Evolutionary conservation across 2,797 vertebrate species (phyloP), one percentile per base, ranked within the genome.

Genomic region (Centroberyx gerrardi): DNA sequence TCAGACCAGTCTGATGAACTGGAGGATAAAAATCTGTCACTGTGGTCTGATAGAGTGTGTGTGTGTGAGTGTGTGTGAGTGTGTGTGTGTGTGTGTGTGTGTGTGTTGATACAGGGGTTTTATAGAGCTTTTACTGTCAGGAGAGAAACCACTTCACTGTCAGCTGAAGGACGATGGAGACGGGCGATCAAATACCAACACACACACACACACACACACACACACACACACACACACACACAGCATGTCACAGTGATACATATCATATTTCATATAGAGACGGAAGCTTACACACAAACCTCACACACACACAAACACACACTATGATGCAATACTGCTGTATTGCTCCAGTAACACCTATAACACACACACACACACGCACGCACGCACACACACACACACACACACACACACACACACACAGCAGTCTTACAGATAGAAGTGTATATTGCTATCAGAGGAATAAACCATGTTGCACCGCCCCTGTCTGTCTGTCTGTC

Each of bases 161-260:
- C 83, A 65, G 42, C 51, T 77, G 70, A 80, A 77, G 73, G 76
- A 77, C 76, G 13, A 18, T 61, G 36, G 44, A 53, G 31, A 22
- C 8, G 0, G 13, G 31, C 62, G 18, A 67, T 33, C 31, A 33
- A 33, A 33, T 0, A 33, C 31, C 4, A n/a, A 80, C 61, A 51
- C 29, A 17, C 46, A 53, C 9, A 42, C 51, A 59, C n/a, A 59
- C 0, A 62, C 28, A 36, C 52, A 58, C 27, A 18, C 8, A 42
- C 18, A 55, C 18, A 33, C 46, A 29, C 51, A 27, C 15, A 27
- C 46, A 60, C 51, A 40, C 22, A 22, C 51, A n/a, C n/a, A n/a
- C n/a, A n/a, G n/a, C 18, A 33, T 67, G 31, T 33, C 31, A 33
- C 31, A 33, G 6, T 33, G 31, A 3, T 33, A 33, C 52, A 29